Percentiles rank a stretch among this genome's conserved stretches.
These are phyloP conservation scores for Sitodiplosis mosellana DNA, from an alignment of 1,140 invertebrate genomes.

Conservation along the genomic window DNA sequence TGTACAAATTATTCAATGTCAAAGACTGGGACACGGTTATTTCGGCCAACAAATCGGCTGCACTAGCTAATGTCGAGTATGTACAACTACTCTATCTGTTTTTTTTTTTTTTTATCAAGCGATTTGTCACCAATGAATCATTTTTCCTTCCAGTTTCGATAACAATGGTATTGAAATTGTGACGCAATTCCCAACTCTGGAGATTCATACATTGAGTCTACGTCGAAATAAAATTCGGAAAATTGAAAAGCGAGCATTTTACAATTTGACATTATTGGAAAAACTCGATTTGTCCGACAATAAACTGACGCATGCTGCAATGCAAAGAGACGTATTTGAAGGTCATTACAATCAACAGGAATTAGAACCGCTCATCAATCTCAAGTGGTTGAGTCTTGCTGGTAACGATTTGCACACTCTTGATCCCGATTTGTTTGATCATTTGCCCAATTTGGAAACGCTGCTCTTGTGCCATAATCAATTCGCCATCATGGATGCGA, in stretches of 20 bases:
- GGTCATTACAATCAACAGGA: slow-evolving; percentile 34
- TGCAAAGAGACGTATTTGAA: slow-evolving; percentile 43
- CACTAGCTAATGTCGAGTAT: no score
- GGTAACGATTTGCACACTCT: slow-evolving; percentile 45
- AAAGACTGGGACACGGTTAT: no score
- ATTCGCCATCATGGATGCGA: slow-evolving; percentile 36
- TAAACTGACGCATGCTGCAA: slow-evolving; percentile 30
- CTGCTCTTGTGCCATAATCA: slow-evolving; percentile 49
- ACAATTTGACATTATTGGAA: slow-evolving; percentile 35
- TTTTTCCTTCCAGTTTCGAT: slow-evolving; percentile 7
- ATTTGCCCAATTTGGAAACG: slow-evolving; percentile 38
- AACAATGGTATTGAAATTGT: slow-evolving; percentile 15
- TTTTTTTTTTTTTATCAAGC: no score
- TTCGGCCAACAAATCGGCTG: no score
- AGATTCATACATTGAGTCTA: slow-evolving; percentile 26
- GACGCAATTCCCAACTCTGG: slow-evolving; percentile 19
- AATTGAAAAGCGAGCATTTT: slow-evolving; percentile 41
- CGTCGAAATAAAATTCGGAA: slow-evolving; percentile 32
- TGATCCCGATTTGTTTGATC: slow-evolving; percentile 49
- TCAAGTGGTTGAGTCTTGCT: slow-evolving; percentile 41
- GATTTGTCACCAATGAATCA: neutral
- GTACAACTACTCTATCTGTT: no score
- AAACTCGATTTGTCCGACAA: slow-evolving; percentile 51
- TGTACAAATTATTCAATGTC: no score
- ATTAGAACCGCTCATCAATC: slow-evolving; percentile 37